These are phyloP conservation scores for Ophthalmolycus amberensis DNA, from an alignment of 2,113 vertebrate species.

Conservation along the genomic window DNA sequence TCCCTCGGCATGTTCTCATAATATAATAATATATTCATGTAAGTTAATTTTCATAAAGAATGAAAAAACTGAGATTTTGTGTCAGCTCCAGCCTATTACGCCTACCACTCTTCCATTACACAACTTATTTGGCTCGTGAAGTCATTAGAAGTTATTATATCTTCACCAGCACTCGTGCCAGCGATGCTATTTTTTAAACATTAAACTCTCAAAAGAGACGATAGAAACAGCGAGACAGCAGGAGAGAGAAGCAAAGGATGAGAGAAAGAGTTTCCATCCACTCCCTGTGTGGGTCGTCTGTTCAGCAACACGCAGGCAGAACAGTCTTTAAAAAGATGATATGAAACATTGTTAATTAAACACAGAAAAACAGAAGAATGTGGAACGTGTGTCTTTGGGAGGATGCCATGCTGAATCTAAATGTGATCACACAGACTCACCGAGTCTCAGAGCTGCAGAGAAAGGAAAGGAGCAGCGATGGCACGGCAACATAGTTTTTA, in stretches of 20 bases:
- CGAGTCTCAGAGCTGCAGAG: neutral
- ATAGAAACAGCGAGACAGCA: neutral
- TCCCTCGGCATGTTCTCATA: too few relatives aligned
- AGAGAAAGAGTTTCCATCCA: neutral
- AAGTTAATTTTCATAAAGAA: too few relatives aligned
- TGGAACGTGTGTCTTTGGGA: neutral
- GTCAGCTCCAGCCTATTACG: neutral
- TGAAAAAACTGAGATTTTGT: too few relatives aligned
- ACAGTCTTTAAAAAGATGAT: neutral
- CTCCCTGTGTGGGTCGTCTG: neutral
- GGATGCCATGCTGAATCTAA: conserved; percentile 1
- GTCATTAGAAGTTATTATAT: neutral
- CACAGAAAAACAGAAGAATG: neutral
- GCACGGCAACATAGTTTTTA: too few relatives aligned
- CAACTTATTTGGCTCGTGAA: neutral
- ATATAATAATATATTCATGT: too few relatives aligned
- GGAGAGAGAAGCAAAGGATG: neutral
- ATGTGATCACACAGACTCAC: conserved; percentile 2
- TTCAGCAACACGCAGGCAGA: neutral
- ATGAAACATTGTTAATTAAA: conserved; percentile 26
- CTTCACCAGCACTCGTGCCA: neutral
- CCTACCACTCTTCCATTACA: neutral
- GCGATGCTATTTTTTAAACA: neutral
- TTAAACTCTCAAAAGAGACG: neutral
- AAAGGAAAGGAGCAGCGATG: neutral